These are phyloP conservation scores for Hartigia nigra DNA, from an alignment of 2,888 invertebrate genomes.

Conservation along the genomic window DNA sequence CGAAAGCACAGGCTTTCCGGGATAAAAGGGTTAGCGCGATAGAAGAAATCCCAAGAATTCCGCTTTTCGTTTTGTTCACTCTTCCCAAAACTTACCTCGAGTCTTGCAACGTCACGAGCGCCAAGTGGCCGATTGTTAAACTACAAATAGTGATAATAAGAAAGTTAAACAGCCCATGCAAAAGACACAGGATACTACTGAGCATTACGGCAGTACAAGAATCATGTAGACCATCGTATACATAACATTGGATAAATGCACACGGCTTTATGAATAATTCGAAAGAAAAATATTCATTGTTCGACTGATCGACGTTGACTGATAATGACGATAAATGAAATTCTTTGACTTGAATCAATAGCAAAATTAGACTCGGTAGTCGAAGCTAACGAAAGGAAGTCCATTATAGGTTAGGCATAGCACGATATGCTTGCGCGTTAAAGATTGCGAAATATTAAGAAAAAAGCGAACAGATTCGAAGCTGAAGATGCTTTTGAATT, in stretches of 20 bases:
- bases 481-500: neutral
- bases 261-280: neutral
- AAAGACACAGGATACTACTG: conserved; percentile 53
- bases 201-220: conserved; percentile 44
- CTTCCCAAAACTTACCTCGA: conserved; percentile 60
- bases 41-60: neutral
- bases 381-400: neutral
- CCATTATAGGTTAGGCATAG: neutral
- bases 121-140: conserved; percentile 55
- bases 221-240: conserved; percentile 40
- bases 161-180: conserved; percentile 59
- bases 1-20: neutral
- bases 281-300: neutral
- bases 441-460: neutral
- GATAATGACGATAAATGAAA: neutral
- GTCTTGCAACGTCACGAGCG: conserved; percentile 52
- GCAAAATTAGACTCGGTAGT: neutral
- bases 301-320: neutral
- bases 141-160: conserved; percentile 57
- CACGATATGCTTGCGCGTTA: neutral
- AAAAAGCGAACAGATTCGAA: neutral
- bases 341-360: neutral
- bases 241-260: neutral
- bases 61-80: neutral
- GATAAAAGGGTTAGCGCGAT: neutral